Evolutionary conservation across 2,888 invertebrate species (phyloP), one percentile per base, ranked within the genome.

Genomic region (Dusona sp.): DNA sequence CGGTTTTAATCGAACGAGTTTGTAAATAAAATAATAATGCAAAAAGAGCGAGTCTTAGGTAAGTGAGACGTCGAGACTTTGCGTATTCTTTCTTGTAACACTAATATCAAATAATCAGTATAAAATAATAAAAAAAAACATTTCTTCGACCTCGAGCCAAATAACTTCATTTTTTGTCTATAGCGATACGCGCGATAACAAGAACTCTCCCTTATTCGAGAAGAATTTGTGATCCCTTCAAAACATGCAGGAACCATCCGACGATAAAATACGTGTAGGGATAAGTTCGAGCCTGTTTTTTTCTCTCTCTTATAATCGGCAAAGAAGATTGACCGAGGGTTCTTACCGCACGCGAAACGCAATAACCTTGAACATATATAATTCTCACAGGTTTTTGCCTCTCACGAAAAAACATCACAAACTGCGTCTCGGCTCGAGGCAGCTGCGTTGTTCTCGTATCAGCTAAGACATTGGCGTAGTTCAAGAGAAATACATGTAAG

Each of bases 401-500:
- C 82, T 25, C 19, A 22, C 25, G n/a, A 51, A 73, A 86, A 83
- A 74, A 77, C 48, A 67, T 83, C 73, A 19, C 73, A 80, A 74
- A 79, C 82, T 79, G 83, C 77, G 83, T 57, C 77, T 80, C 61
- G 73, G n/a, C 54, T 65, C 68, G 51, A 74, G 70, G 72, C 75
- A 48, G 70, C 81, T 81, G 65, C 51, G 42, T 42, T 68, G 42
- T 42, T 68, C 72, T 79, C 78, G 68, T 13, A 68, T 74, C 79
- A 61, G 73, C 61, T 25, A 1, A 74, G 82, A 68, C 82, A 82
- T 79, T 82, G 82, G 81, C 85, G 85, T 85, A 79, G 74, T 67
- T 75, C 2, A 73, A 70, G 19, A 57, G 33, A 64, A 61, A 70
- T 29, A 8, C 1, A 8, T 16, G 19, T 19, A 1, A 16, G 57